Evolutionary conservation across 2,113 vertebrate genomes (phyloP), one percentile per base, ranked within the genome.

Genomic region (Poecilia latipinna): DNA sequence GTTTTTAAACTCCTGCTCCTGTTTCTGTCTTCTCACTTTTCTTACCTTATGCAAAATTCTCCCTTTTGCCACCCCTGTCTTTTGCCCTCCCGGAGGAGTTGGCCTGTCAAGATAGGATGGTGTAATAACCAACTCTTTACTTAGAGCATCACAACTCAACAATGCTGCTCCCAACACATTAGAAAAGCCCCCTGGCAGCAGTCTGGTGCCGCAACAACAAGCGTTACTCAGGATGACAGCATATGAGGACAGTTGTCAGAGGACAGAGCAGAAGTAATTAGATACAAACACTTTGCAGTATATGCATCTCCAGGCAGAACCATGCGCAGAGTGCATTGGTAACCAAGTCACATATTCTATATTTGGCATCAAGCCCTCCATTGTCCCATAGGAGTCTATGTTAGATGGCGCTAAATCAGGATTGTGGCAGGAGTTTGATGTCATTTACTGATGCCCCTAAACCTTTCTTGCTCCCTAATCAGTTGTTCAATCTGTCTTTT

Each of bases 71-170:
- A 15, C 15, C 22, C 19, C 12, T 39, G 44, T 39, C 35, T 15
- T 44, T 10, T 31, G 35, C 39, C 51, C 31, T 85, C 81, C 77
- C 65, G 37, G 83, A 88, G 81, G 83, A 89, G 88, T 88, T 74
- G 80, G 77, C 72, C 65, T 91, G 90, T 89, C 87, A 84, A 65
- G 39, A 67, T 68, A 70, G 74, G 70, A 80, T 60, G 63, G 68
- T 83, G 78, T 86, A 75, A 87, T 91, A 89, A 91, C 77, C 79
- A 74, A 76, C 85, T 88, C 88, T 90, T 90, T 83, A 81, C 78
- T 54, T 22, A 54, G 77, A 77, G 78, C 73, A 44, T 12, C 3
- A 31, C 75, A 83, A 83, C 83, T 82, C 78, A 69, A 84, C 80
- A 82, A 65, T 81, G 33, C 26, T 12, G 33, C 84, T 86, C 72